Evolutionary conservation across 2,888 invertebrate genomes (phyloP).

Genomic region (Carabus problematicus): DNA sequence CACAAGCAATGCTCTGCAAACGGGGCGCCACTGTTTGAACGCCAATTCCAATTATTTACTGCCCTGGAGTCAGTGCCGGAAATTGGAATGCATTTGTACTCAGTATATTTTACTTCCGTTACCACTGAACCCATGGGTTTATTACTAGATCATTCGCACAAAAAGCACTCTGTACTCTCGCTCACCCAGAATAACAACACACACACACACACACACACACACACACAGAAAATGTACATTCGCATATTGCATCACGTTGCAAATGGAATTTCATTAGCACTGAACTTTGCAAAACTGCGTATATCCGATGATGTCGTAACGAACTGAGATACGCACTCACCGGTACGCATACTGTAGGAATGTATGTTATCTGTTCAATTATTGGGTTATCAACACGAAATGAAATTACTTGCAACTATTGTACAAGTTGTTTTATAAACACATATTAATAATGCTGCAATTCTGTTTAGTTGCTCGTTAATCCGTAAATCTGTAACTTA

Average conservation of each 20-base stretch:
- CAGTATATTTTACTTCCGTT: conserved; percentile 21
- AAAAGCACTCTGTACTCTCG: conserved; percentile 3
- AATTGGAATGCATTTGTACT: conserved; percentile 39
- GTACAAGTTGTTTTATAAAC: too few relatives aligned
- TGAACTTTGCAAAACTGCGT: conserved; percentile 8
- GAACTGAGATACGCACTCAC: too few relatives aligned
- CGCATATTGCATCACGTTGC: conserved; percentile 1
- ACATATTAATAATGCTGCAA: too few relatives aligned
- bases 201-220: too few relatives aligned
- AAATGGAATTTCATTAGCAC: conserved; percentile 32
- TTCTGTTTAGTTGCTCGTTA: too few relatives aligned
- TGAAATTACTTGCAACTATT: too few relatives aligned
- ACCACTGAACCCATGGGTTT: conserved; percentile 12
- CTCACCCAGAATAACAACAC: too few relatives aligned
- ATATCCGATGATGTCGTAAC: background rate
- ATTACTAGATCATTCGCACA: conserved; percentile 18
- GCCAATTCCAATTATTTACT: conserved; percentile 37
- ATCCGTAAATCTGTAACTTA: too few relatives aligned
- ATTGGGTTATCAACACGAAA: too few relatives aligned
- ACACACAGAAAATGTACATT: too few relatives aligned
- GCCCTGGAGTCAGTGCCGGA: conserved; percentile 35
- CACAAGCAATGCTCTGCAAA: background rate
- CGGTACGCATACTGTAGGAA: too few relatives aligned
- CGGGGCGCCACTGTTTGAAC: conserved; percentile 23
- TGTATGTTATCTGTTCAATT: too few relatives aligned